These are phyloP conservation scores for Globia sparganii DNA, from an alignment of 2,888 invertebrate genomes.

Conservation along the genomic window DNA sequence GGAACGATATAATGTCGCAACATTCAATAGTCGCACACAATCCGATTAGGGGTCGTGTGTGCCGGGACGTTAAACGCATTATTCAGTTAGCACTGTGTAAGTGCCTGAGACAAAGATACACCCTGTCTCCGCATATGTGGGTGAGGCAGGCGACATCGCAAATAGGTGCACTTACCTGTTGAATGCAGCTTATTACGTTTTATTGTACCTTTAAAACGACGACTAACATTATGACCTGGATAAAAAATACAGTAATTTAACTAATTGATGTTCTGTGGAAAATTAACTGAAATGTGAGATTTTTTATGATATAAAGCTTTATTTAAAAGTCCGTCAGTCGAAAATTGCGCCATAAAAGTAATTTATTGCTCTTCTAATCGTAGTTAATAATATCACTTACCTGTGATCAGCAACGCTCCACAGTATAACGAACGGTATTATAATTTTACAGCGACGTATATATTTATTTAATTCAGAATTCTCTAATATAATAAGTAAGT, in stretches of 20 bases:
- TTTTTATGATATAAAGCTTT: conserved; percentile 16
- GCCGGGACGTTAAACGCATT: conserved; percentile 28
- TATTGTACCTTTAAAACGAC: conserved; percentile 14
- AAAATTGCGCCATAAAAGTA: conserved; percentile 41
- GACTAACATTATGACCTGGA: conserved; percentile 7
- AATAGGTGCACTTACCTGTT: conserved; percentile 67
- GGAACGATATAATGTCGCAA: conserved; percentile 19
- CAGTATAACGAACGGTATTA: conserved; percentile 66
- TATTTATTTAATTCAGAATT: conserved; percentile 79
- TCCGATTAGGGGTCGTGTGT: conserved; percentile 41
- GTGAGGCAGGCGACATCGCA: conserved; percentile 21
- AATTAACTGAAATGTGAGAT: background rate
- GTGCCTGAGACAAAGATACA: conserved; percentile 48
- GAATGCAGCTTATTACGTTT: conserved; percentile 51
- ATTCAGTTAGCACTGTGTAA: conserved; percentile 50
- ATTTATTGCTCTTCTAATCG: conserved; percentile 38
- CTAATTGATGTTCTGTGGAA: background rate
- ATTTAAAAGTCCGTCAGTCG: conserved; percentile 20
- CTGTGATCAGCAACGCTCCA: conserved; percentile 72
- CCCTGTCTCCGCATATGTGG: conserved; percentile 20
- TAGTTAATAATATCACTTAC: conserved; percentile 70
- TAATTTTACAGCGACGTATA: conserved; percentile 81
- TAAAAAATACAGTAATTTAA: conserved; percentile 22
- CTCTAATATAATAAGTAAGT: conserved; percentile 83
- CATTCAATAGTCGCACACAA: conserved; percentile 33